Evolutionary conservation across 2,113 vertebrate genomes (phyloP).

Genomic region (Sinocyclocheilus anophthalmus): DNA sequence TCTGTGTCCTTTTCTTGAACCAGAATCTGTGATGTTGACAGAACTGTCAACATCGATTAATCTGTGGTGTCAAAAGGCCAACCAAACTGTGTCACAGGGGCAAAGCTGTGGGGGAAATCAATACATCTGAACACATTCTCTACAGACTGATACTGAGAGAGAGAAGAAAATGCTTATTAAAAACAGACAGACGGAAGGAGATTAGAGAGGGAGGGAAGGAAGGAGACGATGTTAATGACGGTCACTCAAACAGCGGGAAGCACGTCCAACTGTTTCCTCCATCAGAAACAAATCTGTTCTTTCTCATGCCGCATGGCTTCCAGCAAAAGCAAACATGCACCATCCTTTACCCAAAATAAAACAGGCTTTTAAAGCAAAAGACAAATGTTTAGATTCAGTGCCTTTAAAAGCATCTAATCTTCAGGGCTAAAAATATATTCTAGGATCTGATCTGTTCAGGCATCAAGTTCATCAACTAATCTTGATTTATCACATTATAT

Average conservation of each 20-base stretch:
- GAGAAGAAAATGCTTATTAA: conserved; percentile 6
- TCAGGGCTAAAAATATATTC: not conserved
- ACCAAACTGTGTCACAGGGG: conserved; percentile 10
- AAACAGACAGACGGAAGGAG: conserved; percentile 9
- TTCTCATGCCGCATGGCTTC: not conserved
- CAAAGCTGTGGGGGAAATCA: conserved; percentile 26
- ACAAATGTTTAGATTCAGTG: not conserved
- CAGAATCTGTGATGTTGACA: conserved; percentile 11
- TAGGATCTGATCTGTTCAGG: not conserved
- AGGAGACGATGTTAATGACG: conserved; percentile 14
- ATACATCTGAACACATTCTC: not conserved
- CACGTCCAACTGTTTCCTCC: conserved; percentile 23
- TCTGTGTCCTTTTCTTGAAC: not conserved
- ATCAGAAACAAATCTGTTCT: conserved; percentile 29
- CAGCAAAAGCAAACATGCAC: not conserved
- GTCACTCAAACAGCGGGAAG: conserved; percentile 29
- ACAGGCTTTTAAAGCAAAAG: not conserved
- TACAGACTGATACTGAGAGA: not conserved
- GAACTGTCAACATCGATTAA: conserved; percentile 31
- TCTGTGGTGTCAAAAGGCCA: not conserved
- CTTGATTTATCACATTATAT: not conserved
- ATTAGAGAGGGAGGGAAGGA: conserved; percentile 16
- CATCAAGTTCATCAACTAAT: not conserved
- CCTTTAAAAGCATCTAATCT: not conserved
- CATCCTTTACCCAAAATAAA: not conserved